Conservation (phyloP, 2,113 vertebrate genomes). For the Alces alces region DNA sequence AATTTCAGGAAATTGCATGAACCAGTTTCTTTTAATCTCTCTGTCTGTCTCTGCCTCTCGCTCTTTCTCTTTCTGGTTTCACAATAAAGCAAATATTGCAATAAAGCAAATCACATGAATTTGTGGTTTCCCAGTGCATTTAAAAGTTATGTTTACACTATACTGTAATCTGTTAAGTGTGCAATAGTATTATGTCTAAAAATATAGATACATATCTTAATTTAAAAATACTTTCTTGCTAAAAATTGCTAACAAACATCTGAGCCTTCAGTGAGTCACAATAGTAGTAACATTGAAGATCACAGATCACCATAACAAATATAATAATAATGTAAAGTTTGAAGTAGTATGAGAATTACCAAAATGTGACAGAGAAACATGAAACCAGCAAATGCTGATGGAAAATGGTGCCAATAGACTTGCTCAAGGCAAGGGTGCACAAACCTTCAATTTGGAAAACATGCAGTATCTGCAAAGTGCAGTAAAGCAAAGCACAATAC, state of each 20-base stretch:
- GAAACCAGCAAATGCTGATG: not conserved
- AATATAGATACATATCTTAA: not conserved
- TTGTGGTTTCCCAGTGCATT: not conserved
- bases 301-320: not conserved
- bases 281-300: not conserved
- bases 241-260: not conserved
- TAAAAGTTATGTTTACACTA: not conserved
- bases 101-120: not conserved
- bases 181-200: not conserved
- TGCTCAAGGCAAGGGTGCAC: not conserved
- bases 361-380: not conserved
- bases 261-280: not conserved
- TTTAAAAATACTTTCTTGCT: not conserved
- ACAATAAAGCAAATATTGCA: not conserved
- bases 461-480: not conserved
- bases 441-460: not conserved
- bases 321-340: not conserved
- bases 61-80: not conserved
- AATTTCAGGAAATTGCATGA: not conserved
- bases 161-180: not conserved
- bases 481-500: not conserved
- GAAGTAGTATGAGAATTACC: not conserved
- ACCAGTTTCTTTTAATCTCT: not conserved
- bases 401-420: not conserved
- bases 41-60: not conserved